These are phyloP conservation scores for Brachionus asplanchnoidis DNA, from an alignment of 1,140 invertebrate genomes.

Conservation along the genomic window DNA sequence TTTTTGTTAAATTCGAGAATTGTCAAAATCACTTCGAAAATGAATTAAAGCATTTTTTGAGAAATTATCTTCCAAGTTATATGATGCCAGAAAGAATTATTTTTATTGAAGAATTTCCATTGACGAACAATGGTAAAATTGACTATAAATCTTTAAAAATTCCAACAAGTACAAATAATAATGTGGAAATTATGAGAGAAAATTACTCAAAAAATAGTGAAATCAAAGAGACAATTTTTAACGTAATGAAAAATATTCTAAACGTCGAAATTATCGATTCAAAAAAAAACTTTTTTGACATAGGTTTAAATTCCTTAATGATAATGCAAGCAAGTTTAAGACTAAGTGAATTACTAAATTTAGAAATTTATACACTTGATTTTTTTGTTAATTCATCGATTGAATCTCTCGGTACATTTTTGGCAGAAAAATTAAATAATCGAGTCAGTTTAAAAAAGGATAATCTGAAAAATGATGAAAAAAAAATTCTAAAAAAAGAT, in stretches of 20 bases:
- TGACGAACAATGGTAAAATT: background rate
- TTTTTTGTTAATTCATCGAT: background rate
- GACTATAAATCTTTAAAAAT: background rate
- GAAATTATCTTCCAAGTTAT: background rate
- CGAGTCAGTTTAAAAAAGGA: background rate
- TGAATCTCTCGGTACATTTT: background rate
- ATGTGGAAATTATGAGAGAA: background rate
- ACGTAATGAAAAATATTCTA: background rate
- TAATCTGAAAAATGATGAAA: background rate
- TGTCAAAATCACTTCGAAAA: background rate
- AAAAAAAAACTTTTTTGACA: background rate
- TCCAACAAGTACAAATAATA: background rate
- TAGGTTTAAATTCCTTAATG: background rate
- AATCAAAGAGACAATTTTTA: background rate
- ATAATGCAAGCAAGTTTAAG: background rate
- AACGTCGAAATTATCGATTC: background rate
- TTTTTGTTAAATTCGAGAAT: background rate
- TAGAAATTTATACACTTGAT: background rate
- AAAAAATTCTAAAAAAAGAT: background rate
- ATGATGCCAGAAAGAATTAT: background rate
- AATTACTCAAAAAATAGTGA: background rate
- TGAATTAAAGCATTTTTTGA: background rate
- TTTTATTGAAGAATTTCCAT: background rate
- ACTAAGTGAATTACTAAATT: background rate
- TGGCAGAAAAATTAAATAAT: background rate